Conservation (phyloP, 2,113 vertebrate species). For the Nicator chloris region DNA sequence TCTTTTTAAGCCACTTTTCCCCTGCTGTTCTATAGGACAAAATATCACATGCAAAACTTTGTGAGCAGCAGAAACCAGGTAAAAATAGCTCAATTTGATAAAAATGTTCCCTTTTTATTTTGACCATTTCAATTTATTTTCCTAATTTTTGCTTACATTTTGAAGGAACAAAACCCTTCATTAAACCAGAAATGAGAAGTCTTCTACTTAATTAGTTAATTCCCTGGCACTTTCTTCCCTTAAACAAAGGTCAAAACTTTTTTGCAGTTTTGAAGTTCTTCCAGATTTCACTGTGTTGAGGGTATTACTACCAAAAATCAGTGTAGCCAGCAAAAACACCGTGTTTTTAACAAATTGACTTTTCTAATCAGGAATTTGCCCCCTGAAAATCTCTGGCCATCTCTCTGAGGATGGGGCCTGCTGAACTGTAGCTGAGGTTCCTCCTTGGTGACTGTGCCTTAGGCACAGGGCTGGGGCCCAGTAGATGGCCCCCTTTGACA, state of each 20-base stretch:
- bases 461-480: background rate
- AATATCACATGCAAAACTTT: background rate
- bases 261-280: background rate
- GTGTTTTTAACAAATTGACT: background rate
- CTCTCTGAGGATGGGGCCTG: background rate
- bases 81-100: background rate
- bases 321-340: background rate
- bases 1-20: background rate
- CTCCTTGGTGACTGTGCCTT: background rate
- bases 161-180: background rate
- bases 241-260: background rate
- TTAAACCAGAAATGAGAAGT: background rate
- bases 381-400: background rate
- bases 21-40: background rate
- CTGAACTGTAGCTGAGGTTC: background rate
- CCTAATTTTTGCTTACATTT: background rate
- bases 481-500: constrained; percentile 54
- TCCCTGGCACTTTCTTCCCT: background rate
- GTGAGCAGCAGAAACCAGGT: background rate
- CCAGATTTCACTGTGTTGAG: background rate
- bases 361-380: background rate
- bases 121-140: background rate
- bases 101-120: background rate
- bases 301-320: background rate
- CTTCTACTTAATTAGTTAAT: background rate